Evolutionary conservation across 1,140 invertebrate species (phyloP), one percentile per base, ranked within the genome.

Genomic region (Zophobas morio): DNA sequence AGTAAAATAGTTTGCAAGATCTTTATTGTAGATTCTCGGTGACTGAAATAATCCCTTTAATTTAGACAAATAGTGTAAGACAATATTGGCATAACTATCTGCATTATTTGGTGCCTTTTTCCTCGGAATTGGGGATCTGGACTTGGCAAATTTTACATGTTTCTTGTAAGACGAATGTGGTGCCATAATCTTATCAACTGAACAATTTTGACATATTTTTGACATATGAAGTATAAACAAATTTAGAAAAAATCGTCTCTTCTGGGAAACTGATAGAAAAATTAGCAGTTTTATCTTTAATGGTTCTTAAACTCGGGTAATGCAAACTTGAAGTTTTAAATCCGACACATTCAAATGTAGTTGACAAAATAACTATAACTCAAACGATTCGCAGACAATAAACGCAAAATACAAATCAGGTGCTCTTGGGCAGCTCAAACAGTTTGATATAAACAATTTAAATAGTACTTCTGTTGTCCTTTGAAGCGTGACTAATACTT

Each of bases 171-270:
- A 42, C n/a, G 60, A n/a, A 66, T 66, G 42, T 42, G 60, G 60
- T 0, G 60, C 60, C 60, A 66, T 66, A 40, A 66, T 66, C 6
- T 47, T 42, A 63, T 6, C 4, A 63, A 63, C 57, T 63, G 57
- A 63, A 63, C n/a, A 63, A 63, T 63, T 63, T 63, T 63, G 57
- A 63, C 57, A 63, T 63, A 37, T 37, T 63, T 39, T 63, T 63
- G 57, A n/a, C 57, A 39, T 39, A 34, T n/a, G 1, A 37, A 63
- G 2, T 37, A 63, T 37, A 63, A 36, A 63, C 57, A 63, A 63
- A 63, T 37, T 51, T 51, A 2, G 3, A 46, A 20, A 20, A 20
- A 20, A 20, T 20, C 20, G 20, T 20, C 20, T 20, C 20, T 20
- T 20, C 20, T 20, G 20, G 20, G 20, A 20, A 20, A 20, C 20